phyloP scores from a whole-genome alignment of 2,797 vertebrate species.

The Xerus rutilus region DNA sequence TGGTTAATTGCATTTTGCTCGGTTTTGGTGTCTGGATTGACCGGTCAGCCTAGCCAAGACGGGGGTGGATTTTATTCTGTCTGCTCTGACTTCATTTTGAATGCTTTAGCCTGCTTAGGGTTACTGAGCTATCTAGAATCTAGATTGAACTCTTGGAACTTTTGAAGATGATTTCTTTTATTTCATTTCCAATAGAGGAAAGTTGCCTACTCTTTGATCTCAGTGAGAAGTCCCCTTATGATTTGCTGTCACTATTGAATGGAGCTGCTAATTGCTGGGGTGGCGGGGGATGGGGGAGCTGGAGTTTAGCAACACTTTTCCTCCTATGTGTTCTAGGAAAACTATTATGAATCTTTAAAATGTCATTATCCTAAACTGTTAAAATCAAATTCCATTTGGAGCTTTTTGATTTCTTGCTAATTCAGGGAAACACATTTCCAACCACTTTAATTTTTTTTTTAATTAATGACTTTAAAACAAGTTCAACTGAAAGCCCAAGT shows the following conservation, averaged over 20 bases:
- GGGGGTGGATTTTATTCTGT: background rate
- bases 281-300: background rate
- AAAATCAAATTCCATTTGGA: conserved; percentile 61
- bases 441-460: conserved; percentile 37
- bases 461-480: conserved; percentile 68
- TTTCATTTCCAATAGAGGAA: conserved; percentile 75
- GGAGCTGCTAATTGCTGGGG: conserved; percentile 73
- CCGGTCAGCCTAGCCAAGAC: background rate
- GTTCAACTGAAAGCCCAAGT: background rate
- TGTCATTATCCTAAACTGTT: conserved; percentile 58
- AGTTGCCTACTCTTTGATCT: conserved; percentile 79
- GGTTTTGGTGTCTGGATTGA: background rate
- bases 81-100: background rate
- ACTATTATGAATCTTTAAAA: conserved; percentile 68
- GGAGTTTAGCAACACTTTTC: conserved; percentile 61
- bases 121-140: background rate
- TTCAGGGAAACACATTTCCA: conserved; percentile 65
- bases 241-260: conserved; percentile 82
- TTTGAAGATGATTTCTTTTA: conserved; percentile 74
- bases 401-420: conserved; percentile 71
- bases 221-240: conserved; percentile 80
- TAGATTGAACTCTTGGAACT: background rate
- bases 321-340: conserved; percentile 36
- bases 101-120: background rate
- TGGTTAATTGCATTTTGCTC: conserved; percentile 1